A percentile compares a stretch with the other conserved stretches of the same genome.
Evolutionary conservation across 2,888 invertebrate species (phyloP).

Genomic region (Mythimna impura): DNA sequence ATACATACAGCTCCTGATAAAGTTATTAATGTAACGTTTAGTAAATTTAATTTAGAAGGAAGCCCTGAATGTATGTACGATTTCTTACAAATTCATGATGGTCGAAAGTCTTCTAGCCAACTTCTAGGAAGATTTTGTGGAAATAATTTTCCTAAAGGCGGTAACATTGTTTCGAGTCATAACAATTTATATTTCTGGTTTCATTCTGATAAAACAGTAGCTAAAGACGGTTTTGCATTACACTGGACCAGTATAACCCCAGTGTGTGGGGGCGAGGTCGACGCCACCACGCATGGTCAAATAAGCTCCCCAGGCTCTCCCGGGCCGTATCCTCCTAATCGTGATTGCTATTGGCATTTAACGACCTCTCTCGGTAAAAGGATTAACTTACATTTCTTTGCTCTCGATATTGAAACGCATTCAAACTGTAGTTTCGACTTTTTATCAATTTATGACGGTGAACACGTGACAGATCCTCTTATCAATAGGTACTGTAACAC

Average conservation of each 20-base stretch:
- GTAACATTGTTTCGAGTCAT: slow-evolving; percentile 94
- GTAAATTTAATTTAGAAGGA: slow-evolving; percentile 93
- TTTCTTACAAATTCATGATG: slow-evolving; percentile 96
- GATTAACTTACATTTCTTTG: slow-evolving; percentile 95
- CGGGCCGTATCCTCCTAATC: slow-evolving; percentile 95
- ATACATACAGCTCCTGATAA: slow-evolving; percentile 92
- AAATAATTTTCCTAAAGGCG: slow-evolving; percentile 91
- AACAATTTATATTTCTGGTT: slow-evolving; percentile 95
- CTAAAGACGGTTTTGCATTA: slow-evolving; percentile 93
- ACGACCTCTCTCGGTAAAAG: slow-evolving; percentile 92
- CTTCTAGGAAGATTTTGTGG: slow-evolving; percentile 96
- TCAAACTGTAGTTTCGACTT: slow-evolving; percentile 94
- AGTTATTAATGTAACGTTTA: slow-evolving; percentile 95
- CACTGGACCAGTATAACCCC: slow-evolving; percentile 94
- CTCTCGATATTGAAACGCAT: slow-evolving; percentile 94
- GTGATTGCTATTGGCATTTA: slow-evolving; percentile 96
- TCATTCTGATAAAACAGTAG: slow-evolving; percentile 92
- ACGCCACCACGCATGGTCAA: slow-evolving; percentile 92
- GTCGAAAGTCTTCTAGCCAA: slow-evolving; percentile 93
- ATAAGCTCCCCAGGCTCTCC: slow-evolving; percentile 97
- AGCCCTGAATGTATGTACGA: slow-evolving; percentile 92
- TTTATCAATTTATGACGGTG: slow-evolving; percentile 92
- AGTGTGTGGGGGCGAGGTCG: slow-evolving; percentile 93
- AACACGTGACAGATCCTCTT: slow-evolving; percentile 83
- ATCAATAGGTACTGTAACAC: slow-evolving; percentile 94